These are phyloP conservation scores for Metallyticus violacea DNA, from an alignment of 2,888 invertebrate species.

Conservation along the genomic window DNA sequence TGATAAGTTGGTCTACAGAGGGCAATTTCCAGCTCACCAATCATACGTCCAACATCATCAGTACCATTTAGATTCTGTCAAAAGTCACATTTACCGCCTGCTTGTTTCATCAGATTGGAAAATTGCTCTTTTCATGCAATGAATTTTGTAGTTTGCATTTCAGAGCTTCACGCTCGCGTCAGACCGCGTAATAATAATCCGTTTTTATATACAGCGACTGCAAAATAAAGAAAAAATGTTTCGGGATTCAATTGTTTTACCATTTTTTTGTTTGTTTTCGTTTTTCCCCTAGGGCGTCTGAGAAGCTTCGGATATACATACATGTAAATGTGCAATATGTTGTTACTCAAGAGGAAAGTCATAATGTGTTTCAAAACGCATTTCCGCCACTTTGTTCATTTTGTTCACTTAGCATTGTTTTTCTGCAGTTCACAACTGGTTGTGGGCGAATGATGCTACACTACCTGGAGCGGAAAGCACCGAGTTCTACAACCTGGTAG, in stretches of 20 bases:
- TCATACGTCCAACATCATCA: background rate
- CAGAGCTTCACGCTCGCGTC: background rate
- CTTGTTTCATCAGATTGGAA: background rate
- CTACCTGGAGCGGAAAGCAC: too few species aligned
- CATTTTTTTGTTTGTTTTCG: too few species aligned
- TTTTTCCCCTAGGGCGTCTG: background rate
- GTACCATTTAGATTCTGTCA: background rate
- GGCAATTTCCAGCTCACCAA: background rate
- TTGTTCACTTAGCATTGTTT: too few species aligned
- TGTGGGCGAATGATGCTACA: too few species aligned
- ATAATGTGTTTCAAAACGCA: too few species aligned
- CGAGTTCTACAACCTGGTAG: too few species aligned
- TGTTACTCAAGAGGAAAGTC: background rate
- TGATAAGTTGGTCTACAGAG: background rate
- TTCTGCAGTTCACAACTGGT: too few species aligned
- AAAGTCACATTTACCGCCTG: background rate
- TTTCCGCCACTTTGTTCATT: too few species aligned
- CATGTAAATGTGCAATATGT: background rate
- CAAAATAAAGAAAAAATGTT: background rate
- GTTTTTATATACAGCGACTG: background rate
- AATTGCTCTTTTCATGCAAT: background rate
- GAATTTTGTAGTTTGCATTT: background rate
- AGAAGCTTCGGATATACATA: too few species aligned
- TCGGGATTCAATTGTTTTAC: too few species aligned
- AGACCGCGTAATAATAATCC: background rate